Base-by-base conservation (phyloP, 1,140 invertebrate genomes). In the Drosophila mojavensis region DNA sequence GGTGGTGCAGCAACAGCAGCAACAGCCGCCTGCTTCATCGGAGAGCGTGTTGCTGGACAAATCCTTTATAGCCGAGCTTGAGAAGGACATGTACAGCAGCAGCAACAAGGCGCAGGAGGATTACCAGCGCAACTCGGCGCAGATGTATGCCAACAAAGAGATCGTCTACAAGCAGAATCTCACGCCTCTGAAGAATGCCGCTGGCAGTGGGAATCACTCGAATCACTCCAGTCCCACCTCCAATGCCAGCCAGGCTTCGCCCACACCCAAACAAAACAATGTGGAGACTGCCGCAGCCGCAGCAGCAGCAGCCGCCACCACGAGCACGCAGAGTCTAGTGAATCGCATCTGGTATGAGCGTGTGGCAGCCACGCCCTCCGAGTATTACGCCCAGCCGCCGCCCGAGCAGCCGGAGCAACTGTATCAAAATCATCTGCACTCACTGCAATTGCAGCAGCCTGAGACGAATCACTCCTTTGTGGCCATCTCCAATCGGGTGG, bases 1-100 rank as follows among this genome's bases (percentile, higher is more conserved):
- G 13, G 20, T 24, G 3, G 39, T 26, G 30, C 20, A 33, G 24
- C 55, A 41, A 6, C 24, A 53, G 24, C 70, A 50, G 28, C 75
- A 13, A 7, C 28, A 15, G 45, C 88, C 7, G 3, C 61, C 2
- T 54, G 26, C 10, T 3, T 3, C 28, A 5, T 51, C 61, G 5
- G 71, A 90, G 17, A 70, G 81, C 15, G 78, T 91, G 10, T 39
- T 91, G 43, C 70, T 95, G n/a, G 94, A 95, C 80, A 91, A 94
- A 1, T 92, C 91, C 2, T 95, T 95, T 55, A 91, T 95, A 5
- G 93, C 93, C 0, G 95, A 95, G 73, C 79, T 95, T 47, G 95
- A 95, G 78, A 95, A 95, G 73, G 94, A 94, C 70, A 86, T 95
- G 26, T 92, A 91, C 65, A 89, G 84, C 24, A 71, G 80, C 7